Conservation (phyloP, 2,113 vertebrate genomes). For the Nothobranchius furzeri region DNA sequence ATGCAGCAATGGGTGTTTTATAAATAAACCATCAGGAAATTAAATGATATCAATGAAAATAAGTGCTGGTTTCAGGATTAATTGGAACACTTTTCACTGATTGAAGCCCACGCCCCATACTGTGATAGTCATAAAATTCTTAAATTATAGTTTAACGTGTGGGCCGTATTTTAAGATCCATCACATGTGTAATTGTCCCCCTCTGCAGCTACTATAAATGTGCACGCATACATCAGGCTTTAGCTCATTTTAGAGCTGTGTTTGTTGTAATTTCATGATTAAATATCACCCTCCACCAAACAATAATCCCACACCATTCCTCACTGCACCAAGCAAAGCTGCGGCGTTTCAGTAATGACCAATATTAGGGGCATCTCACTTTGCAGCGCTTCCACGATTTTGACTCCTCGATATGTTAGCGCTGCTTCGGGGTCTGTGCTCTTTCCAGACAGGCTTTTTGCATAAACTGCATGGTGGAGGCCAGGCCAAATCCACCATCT, state of each 20-base stretch:
- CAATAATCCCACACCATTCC: no score
- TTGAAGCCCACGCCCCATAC: background rate
- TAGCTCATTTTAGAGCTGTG: background rate
- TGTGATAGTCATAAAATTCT: background rate
- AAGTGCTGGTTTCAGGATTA: background rate
- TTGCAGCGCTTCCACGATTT: constrained; percentile 58
- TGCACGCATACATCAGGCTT: background rate
- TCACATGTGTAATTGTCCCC: no score
- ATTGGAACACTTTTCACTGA: background rate
- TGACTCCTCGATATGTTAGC: constrained; percentile 68
- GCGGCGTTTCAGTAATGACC: constrained; percentile 45
- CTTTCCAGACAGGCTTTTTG: constrained; percentile 73
- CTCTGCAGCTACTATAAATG: background rate
- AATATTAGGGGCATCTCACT: constrained; percentile 49
- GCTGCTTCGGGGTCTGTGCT: constrained; percentile 68
- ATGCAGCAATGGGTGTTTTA: background rate
- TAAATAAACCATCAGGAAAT: background rate
- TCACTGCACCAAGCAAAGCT: constrained; percentile 10
- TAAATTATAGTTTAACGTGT: background rate
- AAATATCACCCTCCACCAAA: background rate
- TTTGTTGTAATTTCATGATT: background rate
- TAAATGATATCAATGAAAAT: background rate
- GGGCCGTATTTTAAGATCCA: background rate
- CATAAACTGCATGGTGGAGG: constrained; percentile 71
- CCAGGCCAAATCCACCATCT: constrained; percentile 79